Conservation (phyloP, 2,113 vertebrate species). For the Rhinolophus sinicus region DNA sequence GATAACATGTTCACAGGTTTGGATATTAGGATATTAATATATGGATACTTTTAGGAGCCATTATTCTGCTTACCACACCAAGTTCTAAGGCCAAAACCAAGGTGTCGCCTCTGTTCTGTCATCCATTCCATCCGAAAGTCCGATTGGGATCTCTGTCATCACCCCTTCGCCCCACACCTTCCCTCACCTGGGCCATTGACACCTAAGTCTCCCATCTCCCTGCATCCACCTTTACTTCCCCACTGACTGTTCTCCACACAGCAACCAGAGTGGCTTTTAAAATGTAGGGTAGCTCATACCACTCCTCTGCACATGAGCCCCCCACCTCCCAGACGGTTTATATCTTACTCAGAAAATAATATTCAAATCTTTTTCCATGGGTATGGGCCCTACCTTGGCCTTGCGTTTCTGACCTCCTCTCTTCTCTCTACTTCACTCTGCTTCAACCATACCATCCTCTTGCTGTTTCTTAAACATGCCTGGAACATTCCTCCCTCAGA, state of each 20-base stretch:
- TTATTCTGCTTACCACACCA: not conserved
- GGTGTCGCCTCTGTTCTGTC: rapidly evolving
- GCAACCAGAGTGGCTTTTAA: not conserved
- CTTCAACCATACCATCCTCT: not conserved
- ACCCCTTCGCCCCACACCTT: too few relatives aligned
- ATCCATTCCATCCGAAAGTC: not conserved
- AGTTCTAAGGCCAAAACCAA: not conserved
- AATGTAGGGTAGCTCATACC: not conserved
- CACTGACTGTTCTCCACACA: not conserved
- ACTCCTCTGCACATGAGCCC: not conserved
- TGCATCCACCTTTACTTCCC: not conserved
- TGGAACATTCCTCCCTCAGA: not conserved
- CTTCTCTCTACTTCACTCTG: not conserved
- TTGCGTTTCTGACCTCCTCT: not conserved
- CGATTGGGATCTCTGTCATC: not conserved
- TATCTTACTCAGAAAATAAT: not conserved
- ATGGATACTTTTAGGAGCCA: not conserved
- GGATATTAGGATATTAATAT: not conserved
- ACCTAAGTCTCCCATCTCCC: not conserved
- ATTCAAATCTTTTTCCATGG: not conserved
- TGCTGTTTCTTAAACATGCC: not conserved
- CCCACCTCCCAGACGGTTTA: not conserved
- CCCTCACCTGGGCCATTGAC: not conserved
- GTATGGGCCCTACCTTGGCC: too few relatives aligned
- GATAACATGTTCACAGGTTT: not conserved